These are phyloP conservation scores for Myodes glareolus DNA, from an alignment of 2,113 vertebrate genomes.

Conservation along the genomic window DNA sequence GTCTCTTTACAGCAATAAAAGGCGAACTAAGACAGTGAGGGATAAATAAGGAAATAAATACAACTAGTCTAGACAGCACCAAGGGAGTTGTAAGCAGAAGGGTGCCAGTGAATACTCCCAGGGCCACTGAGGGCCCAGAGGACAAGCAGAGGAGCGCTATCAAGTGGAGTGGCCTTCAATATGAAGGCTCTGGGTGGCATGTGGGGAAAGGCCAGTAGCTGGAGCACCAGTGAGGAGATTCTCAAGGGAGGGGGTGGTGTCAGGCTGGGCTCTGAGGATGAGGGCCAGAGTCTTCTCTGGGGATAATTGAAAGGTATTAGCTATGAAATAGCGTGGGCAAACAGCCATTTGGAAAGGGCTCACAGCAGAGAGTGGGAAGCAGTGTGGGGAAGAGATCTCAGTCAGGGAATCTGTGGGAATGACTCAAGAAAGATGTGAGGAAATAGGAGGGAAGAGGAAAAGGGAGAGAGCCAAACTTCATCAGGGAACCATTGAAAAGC, in stretches of 20 bases:
- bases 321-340: background rate
- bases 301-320: background rate
- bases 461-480: background rate
- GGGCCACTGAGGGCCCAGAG: no score
- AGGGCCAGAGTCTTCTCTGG: background rate
- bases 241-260: background rate
- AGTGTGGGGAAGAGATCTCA: background rate
- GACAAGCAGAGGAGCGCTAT: no score
- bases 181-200: background rate
- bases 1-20: no score
- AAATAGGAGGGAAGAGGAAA: background rate
- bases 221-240: background rate
- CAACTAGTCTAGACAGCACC: rapidly evolving
- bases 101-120: background rate
- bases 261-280: background rate
- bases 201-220: background rate
- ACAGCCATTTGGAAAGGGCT: background rate
- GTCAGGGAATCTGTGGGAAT: background rate
- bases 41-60: background rate
- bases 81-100: rapidly evolving
- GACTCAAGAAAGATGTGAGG: background rate
- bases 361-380: background rate
- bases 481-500: background rate
- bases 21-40: background rate
- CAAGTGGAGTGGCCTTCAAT: rapidly evolving